phyloP scores from a whole-genome alignment of 1,140 invertebrate genomes.

The Cotesia glomerata region DNA sequence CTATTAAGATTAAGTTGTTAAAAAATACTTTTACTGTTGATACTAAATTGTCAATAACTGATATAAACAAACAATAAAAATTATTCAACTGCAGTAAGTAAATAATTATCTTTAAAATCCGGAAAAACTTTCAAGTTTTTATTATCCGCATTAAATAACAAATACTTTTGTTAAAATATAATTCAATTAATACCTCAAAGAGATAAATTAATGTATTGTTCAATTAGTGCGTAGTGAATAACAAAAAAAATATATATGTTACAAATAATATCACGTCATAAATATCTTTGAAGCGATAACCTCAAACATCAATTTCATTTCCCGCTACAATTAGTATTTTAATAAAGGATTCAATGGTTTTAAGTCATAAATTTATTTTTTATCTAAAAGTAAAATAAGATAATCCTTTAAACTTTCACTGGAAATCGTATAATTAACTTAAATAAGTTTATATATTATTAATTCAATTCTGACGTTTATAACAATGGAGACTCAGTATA shows the following conservation, averaged over 20 bases:
- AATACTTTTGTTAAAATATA: neutral
- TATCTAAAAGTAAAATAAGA: neutral
- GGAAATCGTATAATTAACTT: conserved; percentile 11
- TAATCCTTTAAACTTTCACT: neutral
- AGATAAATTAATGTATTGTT: neutral
- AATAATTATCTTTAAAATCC: neutral
- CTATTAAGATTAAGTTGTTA: too few relatives aligned
- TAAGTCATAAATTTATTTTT: conserved; percentile 18
- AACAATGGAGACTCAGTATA: conserved; percentile 2
- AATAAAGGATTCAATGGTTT: conserved; percentile 25
- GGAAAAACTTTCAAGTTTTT: neutral
- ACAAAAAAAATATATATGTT: neutral
- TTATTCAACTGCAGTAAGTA: neutral
- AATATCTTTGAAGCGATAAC: conserved; percentile 3
- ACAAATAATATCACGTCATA: neutral
- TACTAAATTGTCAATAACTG: too few relatives aligned
- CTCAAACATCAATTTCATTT: conserved; percentile 30
- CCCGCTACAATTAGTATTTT: conserved; percentile 30
- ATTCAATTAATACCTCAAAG: neutral
- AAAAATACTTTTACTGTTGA: too few relatives aligned
- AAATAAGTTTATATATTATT: conserved; percentile 5
- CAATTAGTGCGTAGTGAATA: conserved; percentile 6
- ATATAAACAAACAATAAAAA: too few relatives aligned
- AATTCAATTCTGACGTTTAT: conserved; percentile 31
- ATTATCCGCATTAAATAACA: too few relatives aligned